A percentile compares a stretch with the other conserved stretches of the same genome.
phyloP scores from a whole-genome alignment of 2,113 vertebrate species.

The Pagrus major region DNA sequence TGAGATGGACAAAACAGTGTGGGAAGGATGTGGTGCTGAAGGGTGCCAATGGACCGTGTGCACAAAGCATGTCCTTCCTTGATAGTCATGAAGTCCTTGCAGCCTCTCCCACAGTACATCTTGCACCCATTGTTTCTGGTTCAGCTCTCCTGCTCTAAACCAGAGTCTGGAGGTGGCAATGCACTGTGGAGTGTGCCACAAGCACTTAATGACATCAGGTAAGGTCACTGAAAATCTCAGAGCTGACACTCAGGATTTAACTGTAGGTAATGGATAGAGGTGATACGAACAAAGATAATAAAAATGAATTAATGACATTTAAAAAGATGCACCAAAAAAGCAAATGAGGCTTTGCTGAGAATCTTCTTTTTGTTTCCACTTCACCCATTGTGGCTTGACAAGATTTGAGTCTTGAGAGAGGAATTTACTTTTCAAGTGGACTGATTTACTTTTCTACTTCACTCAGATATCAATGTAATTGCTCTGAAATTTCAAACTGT shows the following conservation, averaged over 20 bases:
- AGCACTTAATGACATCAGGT: conserved; percentile 49
- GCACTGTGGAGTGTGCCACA: conserved; percentile 34
- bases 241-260: conserved; percentile 23
- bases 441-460: not conserved
- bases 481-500: not conserved
- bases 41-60: conserved; percentile 31
- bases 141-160: conserved; percentile 45
- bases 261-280: not conserved
- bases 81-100: conserved; percentile 46
- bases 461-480: conserved; percentile 1
- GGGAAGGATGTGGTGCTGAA: conserved; percentile 32
- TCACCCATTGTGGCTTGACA: not conserved
- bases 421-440: not conserved
- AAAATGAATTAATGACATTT: not conserved
- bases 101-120: conserved; percentile 42
- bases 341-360: not conserved
- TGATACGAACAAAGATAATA: not conserved
- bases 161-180: conserved; percentile 30
- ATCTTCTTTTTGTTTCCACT: not conserved
- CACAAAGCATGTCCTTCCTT: conserved; percentile 58
- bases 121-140: conserved; percentile 63
- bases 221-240: conserved; percentile 40
- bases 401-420: not conserved
- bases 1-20: not conserved
- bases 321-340: not conserved